Conservation (phyloP, 2,113 vertebrate genomes). For the Pholis gunnellus region DNA sequence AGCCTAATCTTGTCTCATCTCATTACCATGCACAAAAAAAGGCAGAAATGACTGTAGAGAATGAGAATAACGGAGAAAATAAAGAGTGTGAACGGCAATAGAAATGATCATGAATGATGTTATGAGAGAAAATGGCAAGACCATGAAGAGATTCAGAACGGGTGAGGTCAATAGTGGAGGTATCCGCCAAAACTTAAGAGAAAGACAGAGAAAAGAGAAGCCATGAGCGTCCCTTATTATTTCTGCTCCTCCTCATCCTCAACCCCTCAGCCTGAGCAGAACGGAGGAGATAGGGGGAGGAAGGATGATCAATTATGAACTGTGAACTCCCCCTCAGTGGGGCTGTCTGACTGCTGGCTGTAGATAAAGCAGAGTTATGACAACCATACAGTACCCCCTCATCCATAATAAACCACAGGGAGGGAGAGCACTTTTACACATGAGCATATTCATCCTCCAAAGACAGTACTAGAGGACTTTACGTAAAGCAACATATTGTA, state of each 20-base stretch:
- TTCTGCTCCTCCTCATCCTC: constrained; percentile 52
- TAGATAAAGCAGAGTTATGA: constrained; percentile 81
- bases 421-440: constrained; percentile 61
- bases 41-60: constrained; percentile 5
- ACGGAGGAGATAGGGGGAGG: constrained; percentile 68
- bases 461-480: constrained; percentile 52
- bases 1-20: constrained; percentile 37
- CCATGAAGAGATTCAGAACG: constrained; percentile 6
- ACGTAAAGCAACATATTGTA: constrained; percentile 55
- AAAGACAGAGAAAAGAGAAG: constrained; percentile 36
- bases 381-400: constrained; percentile 74
- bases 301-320: constrained; percentile 82
- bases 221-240: constrained; percentile 51
- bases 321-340: constrained; percentile 77
- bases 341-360: constrained; percentile 77
- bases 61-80: constrained; percentile 2
- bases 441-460: constrained; percentile 60
- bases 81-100: background rate
- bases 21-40: constrained; percentile 32
- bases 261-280: constrained; percentile 67
- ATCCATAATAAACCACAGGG: constrained; percentile 78
- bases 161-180: constrained; percentile 38
- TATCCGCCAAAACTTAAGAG: constrained; percentile 42
- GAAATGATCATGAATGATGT: constrained; percentile 23
- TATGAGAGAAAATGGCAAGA: constrained; percentile 4